Percentiles rank a stretch among this genome's conserved stretches.
These are phyloP conservation scores for Epirrita christyi DNA, from an alignment of 2,888 invertebrate species.

Conservation along the genomic window DNA sequence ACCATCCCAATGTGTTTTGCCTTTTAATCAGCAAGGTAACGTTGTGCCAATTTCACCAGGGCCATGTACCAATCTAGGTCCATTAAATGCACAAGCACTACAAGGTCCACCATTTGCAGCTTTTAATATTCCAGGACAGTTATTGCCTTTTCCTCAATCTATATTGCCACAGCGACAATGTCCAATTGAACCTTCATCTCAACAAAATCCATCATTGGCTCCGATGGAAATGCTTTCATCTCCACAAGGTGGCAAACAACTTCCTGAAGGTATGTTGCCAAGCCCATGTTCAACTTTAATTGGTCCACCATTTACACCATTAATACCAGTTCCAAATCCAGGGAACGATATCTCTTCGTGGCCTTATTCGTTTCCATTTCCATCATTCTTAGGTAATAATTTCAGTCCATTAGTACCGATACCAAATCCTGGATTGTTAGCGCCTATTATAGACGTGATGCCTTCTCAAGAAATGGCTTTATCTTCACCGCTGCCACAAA, in stretches of 20 bases:
- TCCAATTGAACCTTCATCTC: conserved; percentile 1
- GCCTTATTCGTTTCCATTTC: neutral
- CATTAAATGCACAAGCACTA: neutral
- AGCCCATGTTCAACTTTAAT: neutral
- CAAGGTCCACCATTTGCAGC: too few relatives aligned
- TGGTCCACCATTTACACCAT: neutral
- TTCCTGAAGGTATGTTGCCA: conserved; percentile 7
- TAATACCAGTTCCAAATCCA: neutral
- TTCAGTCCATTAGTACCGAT: conserved; percentile 15
- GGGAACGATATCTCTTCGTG: neutral
- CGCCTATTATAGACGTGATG: conserved; percentile 1
- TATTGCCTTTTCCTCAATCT: neutral
- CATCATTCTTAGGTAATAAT: conserved; percentile 1
- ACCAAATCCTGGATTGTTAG: neutral
- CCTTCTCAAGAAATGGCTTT: conserved; percentile 2
- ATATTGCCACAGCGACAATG: neutral
- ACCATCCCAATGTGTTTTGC: conserved; percentile 7
- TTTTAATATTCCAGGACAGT: neutral
- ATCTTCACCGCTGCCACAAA: conserved; percentile 2
- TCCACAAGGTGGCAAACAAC: conserved; percentile 3
- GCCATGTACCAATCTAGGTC: neutral
- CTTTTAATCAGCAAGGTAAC: conserved; percentile 11
- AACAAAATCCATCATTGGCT: conserved; percentile 4
- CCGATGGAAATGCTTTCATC: neutral
- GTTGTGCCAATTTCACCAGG: conserved; percentile 6